phyloP scores from a whole-genome alignment of 2,797 vertebrate species.

The Naso thynnoides region DNA sequence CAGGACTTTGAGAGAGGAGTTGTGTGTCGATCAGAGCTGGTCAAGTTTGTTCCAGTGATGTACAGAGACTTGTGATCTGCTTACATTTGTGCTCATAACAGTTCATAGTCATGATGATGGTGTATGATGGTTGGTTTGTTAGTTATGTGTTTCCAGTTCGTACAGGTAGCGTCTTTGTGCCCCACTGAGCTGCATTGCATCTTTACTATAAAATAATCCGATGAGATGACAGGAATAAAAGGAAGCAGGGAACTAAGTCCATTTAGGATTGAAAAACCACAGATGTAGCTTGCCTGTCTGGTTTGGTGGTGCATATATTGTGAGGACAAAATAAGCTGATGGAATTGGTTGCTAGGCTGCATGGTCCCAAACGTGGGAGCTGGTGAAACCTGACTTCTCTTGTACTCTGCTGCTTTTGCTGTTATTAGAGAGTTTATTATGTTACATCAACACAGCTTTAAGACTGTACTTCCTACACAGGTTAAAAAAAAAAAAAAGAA shows the following conservation, averaged over 20 bases:
- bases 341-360: slow-evolving; percentile 62
- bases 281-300: slow-evolving; percentile 16
- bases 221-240: neutral
- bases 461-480: neutral
- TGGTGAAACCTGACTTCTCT: slow-evolving; percentile 38
- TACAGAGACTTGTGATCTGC: neutral
- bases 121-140: neutral
- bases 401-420: slow-evolving; percentile 23
- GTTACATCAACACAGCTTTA: slow-evolving; percentile 4
- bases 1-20: neutral
- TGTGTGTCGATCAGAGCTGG: neutral
- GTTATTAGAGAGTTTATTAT: slow-evolving; percentile 1
- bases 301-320: slow-evolving; percentile 35
- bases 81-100: neutral
- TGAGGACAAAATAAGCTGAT: slow-evolving; percentile 41
- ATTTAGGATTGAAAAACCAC: neutral
- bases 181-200: neutral
- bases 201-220: neutral
- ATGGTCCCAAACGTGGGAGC: slow-evolving; percentile 41
- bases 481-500: neutral
- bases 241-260: neutral
- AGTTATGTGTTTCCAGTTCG: neutral
- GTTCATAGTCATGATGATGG: neutral
- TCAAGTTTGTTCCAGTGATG: neutral
- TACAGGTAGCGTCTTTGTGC: neutral